phyloP scores from a whole-genome alignment of 2,113 vertebrate genomes.

The Scatophagus argus region DNA sequence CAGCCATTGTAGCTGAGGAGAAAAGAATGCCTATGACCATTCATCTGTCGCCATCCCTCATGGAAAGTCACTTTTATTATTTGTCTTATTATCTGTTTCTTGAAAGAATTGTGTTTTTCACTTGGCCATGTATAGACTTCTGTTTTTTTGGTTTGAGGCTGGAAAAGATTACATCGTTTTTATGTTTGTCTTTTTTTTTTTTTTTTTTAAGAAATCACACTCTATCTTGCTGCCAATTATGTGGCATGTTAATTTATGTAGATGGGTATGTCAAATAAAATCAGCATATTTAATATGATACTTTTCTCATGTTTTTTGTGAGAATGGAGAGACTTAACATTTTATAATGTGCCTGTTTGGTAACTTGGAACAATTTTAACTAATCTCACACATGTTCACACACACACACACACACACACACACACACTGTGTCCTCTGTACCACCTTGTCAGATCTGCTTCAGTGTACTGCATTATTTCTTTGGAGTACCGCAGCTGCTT shows the following conservation, averaged over 20 bases:
- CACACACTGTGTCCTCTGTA: slow-evolving; percentile 18
- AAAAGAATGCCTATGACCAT: not conserved
- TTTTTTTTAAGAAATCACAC: slow-evolving; percentile 46
- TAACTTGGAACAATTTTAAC: not conserved
- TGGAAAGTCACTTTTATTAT: slow-evolving; percentile 9
- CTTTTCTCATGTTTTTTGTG: slow-evolving; percentile 7
- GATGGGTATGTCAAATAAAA: slow-evolving; percentile 63
- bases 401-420: slow-evolving; percentile 21
- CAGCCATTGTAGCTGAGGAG: not conserved
- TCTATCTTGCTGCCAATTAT: slow-evolving; percentile 53
- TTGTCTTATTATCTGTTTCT: slow-evolving; percentile 7
- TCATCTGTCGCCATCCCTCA: slow-evolving; percentile 16
- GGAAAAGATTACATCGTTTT: slow-evolving; percentile 15
- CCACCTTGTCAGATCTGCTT: slow-evolving; percentile 18
- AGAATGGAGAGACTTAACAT: not conserved
- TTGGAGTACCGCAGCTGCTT: slow-evolving; percentile 18
- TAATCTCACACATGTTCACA: not conserved
- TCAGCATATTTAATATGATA: slow-evolving; percentile 14
- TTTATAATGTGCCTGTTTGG: not conserved
- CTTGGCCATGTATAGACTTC: not conserved
- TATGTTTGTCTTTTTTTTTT: not conserved
- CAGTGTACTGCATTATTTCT: slow-evolving; percentile 36
- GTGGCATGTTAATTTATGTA: slow-evolving; percentile 67
- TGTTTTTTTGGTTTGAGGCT: not conserved
- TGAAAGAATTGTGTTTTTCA: slow-evolving; percentile 8